These are phyloP conservation scores for Steinernema khuongi DNA, from an alignment of 1,140 invertebrate genomes.

Conservation along the genomic window DNA sequence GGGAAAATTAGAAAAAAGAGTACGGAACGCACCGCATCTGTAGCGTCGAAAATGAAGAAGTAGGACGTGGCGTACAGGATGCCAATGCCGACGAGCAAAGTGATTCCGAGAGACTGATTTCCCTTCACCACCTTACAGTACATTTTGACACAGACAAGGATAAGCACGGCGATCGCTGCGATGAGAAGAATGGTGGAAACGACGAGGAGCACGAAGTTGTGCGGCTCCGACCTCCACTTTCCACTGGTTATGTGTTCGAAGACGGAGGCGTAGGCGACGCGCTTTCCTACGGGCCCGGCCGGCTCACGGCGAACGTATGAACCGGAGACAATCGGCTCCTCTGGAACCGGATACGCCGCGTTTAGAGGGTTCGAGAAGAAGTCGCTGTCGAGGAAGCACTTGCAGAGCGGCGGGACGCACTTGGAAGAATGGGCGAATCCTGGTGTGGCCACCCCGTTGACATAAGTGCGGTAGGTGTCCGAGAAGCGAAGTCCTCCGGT, in stretches of 20 bases:
- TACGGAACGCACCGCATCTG: conserved; percentile 54
- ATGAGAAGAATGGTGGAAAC: conserved; percentile 45
- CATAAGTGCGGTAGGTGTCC: conserved; percentile 31
- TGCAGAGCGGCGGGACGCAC: conserved; percentile 49
- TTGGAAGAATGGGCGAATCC: conserved; percentile 26
- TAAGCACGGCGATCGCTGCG: conserved; percentile 59
- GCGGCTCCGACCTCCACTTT: conserved; percentile 31
- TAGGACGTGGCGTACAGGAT: conserved; percentile 60
- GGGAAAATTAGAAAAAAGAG: conserved; percentile 18
- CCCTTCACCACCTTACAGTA: conserved; percentile 62
- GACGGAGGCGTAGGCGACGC: conserved; percentile 36
- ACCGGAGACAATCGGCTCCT: conserved; percentile 34
- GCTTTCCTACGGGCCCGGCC: conserved; percentile 31
- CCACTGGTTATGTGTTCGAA: conserved; percentile 35
- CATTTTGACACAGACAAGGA: conserved; percentile 61
- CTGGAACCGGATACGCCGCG: conserved; percentile 20
- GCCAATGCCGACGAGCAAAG: conserved; percentile 61
- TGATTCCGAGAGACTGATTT: conserved; percentile 61
- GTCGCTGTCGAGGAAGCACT: conserved; percentile 44
- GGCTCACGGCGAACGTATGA: conserved; percentile 42
- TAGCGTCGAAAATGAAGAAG: conserved; percentile 60
- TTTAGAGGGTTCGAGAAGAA: conserved; percentile 26
- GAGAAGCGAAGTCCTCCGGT: conserved; percentile 21
- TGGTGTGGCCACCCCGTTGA: conserved; percentile 22
- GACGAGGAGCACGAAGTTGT: conserved; percentile 43